These are phyloP conservation scores for Campoplex nolae DNA, from an alignment of 2,888 invertebrate genomes.

Conservation along the genomic window DNA sequence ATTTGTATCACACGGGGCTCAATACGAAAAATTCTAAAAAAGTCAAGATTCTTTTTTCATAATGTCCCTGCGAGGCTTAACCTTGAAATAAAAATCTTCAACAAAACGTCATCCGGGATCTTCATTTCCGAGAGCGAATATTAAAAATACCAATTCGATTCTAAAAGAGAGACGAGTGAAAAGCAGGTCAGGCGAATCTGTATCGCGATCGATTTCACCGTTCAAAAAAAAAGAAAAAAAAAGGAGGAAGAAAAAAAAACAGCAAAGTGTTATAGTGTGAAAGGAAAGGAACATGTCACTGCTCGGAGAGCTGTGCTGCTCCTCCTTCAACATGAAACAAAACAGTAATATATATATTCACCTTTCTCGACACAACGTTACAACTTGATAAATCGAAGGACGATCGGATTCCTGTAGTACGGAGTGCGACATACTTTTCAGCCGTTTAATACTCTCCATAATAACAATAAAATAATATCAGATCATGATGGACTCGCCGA, in stretches of 20 bases:
- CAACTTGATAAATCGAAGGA: constrained; percentile 52
- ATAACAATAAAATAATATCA: constrained; percentile 32
- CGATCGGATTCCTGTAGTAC: constrained; percentile 50
- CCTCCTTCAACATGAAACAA: constrained; percentile 21
- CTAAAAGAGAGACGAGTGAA: constrained; percentile 4
- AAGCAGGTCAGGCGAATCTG: constrained; percentile 25
- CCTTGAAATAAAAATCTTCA: neutral
- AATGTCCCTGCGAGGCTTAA: too few relatives aligned
- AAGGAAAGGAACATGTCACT: constrained; percentile 39
- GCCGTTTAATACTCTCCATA: constrained; percentile 23
- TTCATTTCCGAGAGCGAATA: neutral
- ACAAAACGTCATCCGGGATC: neutral
- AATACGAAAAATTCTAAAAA: too few relatives aligned
- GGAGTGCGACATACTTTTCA: constrained; percentile 45
- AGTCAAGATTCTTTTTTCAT: neutral
- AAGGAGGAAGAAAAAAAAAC: neutral
- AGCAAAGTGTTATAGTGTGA: neutral
- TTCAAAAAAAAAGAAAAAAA: neutral
- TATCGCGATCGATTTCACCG: constrained; percentile 27
- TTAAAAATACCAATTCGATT: neutral
- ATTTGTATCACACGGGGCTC: neutral
- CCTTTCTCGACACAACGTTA: constrained; percentile 46
- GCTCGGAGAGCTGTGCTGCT: constrained; percentile 12
- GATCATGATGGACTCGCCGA: neutral
- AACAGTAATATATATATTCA: constrained; percentile 29